A percentile compares a stretch with the other conserved stretches of the same genome.
Conservation (phyloP, 2,888 invertebrate genomes). For the Lasioglossum morio region DNA sequence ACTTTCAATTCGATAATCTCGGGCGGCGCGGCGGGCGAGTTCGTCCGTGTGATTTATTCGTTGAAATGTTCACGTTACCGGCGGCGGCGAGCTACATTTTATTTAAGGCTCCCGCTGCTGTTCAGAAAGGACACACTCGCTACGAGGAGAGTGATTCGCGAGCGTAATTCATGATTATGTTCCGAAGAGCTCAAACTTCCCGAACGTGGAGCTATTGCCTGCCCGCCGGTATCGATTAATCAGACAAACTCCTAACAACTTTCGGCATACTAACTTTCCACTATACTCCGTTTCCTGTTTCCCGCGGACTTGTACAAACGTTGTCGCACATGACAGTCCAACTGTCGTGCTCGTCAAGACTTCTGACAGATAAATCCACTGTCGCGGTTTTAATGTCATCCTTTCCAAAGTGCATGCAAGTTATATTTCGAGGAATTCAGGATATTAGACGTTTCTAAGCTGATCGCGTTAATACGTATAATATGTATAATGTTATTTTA, state of each 20-base stretch:
- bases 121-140: background rate
- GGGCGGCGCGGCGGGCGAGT: background rate
- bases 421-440: background rate
- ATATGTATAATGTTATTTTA: too few species aligned
- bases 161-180: conserved; percentile 5
- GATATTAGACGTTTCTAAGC: conserved; percentile 5
- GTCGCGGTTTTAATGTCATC: background rate
- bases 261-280: conserved; percentile 51
- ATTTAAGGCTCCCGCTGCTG: background rate
- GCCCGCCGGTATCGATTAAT: conserved; percentile 64
- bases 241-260: conserved; percentile 57
- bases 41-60: background rate
- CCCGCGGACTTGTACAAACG: conserved; percentile 23
- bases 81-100: background rate
- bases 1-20: background rate
- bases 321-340: conserved; percentile 33
- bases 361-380: conserved; percentile 51
- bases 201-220: conserved; percentile 12
- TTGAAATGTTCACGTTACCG: background rate
- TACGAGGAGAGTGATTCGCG: background rate
- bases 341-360: conserved; percentile 14
- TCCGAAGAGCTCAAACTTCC: conserved; percentile 11
- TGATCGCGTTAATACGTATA: conserved; percentile 55
- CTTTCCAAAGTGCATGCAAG: background rate
- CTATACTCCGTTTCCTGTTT: conserved; percentile 36